Evolutionary conservation across 2,797 vertebrate genomes (phyloP).

Genomic region (Smutsia temminckii): DNA sequence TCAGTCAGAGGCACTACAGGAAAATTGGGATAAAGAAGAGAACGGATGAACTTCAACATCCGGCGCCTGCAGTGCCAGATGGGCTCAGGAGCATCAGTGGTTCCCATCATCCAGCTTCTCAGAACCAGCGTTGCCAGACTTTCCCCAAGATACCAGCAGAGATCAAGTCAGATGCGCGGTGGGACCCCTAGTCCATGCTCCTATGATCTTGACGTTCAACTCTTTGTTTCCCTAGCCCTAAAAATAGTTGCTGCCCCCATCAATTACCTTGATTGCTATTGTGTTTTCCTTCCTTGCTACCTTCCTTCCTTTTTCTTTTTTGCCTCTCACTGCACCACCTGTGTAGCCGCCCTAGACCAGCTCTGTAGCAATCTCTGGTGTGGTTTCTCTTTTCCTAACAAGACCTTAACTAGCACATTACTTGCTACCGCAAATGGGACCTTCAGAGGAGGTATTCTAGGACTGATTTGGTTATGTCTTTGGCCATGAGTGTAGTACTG

Average conservation of each 20-base stretch:
- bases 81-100: background rate
- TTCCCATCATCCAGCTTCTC: background rate
- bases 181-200: background rate
- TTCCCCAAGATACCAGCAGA: too few species aligned
- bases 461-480: background rate
- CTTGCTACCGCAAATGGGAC: background rate
- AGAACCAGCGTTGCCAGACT: background rate
- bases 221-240: background rate
- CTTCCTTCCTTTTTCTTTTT: background rate
- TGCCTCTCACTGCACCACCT: background rate
- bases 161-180: background rate
- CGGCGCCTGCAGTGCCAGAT: background rate
- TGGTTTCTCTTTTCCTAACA: background rate
- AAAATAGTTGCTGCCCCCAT: background rate
- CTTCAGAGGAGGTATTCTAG: background rate
- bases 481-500: background rate
- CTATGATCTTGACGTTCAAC: background rate
- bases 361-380: background rate
- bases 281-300: rapidly evolving
- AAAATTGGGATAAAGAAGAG: background rate
- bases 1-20: background rate
- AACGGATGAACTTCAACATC: background rate
- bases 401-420: background rate
- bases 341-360: background rate
- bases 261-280: background rate